These are phyloP conservation scores for Glossosoma conforme DNA, from an alignment of 1,140 invertebrate species.

Conservation along the genomic window DNA sequence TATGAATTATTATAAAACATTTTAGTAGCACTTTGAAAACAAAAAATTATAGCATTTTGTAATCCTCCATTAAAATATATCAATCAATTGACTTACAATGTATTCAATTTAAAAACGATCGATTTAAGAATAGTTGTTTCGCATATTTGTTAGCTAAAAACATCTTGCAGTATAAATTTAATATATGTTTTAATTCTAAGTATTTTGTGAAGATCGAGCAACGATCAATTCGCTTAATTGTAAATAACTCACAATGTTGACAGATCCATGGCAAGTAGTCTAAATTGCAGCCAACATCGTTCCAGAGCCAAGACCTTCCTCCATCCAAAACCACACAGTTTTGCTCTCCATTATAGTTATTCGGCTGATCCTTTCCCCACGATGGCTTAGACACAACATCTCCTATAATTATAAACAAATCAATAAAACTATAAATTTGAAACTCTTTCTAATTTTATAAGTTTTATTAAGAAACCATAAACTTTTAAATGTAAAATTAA, in stretches of 20 bases:
- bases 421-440: neutral
- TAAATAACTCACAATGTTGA: conserved; percentile 69
- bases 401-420: conserved; percentile 48
- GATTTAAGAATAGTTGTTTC: no score
- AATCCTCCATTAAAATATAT: no score
- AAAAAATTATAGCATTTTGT: no score
- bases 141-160: no score
- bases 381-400: conserved; percentile 70
- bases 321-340: conserved; percentile 90
- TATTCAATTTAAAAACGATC: no score
- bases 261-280: conserved; percentile 92
- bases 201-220: no score
- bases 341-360: conserved; percentile 93
- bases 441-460: no score
- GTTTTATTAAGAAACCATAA: neutral
- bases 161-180: no score
- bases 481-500: neutral
- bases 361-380: conserved; percentile 91
- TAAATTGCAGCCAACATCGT: conserved; percentile 90
- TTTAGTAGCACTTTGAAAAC: no score
- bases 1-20: no score
- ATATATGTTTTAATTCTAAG: no score
- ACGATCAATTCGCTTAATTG: neutral
- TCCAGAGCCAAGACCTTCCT: conserved; percentile 85
- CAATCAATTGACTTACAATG: no score